phyloP scores from a whole-genome alignment of 2,888 invertebrate species.

The Oasisia sp. region DNA sequence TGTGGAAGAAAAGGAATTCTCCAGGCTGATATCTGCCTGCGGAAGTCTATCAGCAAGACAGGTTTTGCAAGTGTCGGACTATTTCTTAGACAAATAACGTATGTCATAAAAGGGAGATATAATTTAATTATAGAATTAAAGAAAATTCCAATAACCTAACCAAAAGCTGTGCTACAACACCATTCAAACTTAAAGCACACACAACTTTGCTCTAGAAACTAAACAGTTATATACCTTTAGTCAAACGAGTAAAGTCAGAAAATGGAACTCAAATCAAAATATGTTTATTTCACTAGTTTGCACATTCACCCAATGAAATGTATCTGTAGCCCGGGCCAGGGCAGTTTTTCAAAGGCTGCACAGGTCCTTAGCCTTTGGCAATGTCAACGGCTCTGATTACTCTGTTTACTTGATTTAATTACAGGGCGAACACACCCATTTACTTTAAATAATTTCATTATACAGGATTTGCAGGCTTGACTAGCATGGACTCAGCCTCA shows the following conservation, averaged over 20 bases:
- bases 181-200: no score
- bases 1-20: no score
- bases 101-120: no score
- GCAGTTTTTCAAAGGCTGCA: neutral
- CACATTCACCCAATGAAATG: neutral
- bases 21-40: neutral
- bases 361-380: neutral
- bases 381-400: neutral
- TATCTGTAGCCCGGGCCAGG: neutral
- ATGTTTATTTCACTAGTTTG: neutral
- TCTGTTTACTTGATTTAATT: neutral
- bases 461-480: no score
- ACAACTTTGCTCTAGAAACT: no score
- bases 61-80: neutral
- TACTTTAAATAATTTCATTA: neutral
- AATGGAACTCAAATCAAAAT: neutral
- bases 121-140: no score
- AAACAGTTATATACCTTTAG: no score
- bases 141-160: no score
- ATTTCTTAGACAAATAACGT: no score
- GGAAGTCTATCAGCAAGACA: neutral
- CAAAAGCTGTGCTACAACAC: no score
- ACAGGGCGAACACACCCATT: neutral
- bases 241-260: neutral
- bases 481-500: no score